Conservation (phyloP, 2,888 invertebrate genomes). For the Alloplasta piceator region DNA sequence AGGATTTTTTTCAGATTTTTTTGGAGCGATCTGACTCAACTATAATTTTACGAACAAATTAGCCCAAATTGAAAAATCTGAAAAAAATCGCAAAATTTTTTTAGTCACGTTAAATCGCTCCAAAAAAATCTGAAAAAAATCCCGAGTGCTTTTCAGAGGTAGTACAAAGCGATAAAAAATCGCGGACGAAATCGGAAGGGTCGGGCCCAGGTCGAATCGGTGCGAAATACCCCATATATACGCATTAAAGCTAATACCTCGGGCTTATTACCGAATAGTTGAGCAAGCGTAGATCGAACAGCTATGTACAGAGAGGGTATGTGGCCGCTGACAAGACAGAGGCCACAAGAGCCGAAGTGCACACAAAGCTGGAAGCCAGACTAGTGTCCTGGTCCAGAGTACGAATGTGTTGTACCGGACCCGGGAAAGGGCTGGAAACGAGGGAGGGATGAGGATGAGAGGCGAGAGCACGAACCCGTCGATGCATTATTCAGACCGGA, state of each 20-base stretch:
- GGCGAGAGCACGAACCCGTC: constrained; percentile 74
- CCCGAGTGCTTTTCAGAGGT: too few relatives aligned
- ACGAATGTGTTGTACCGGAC: constrained; percentile 50
- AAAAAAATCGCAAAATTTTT: too few relatives aligned
- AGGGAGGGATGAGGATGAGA: constrained; percentile 30
- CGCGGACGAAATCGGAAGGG: too few relatives aligned
- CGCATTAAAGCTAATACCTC: constrained; percentile 77
- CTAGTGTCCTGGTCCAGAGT: constrained; percentile 35
- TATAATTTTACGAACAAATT: too few relatives aligned
- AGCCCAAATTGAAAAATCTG: too few relatives aligned
- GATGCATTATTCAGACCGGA: constrained; percentile 82
- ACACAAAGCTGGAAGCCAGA: constrained; percentile 19
- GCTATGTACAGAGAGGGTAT: neutral
- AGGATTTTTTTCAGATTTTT: too few relatives aligned
- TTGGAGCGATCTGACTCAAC: too few relatives aligned
- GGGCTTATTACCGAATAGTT: constrained; percentile 79
- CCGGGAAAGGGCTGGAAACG: neutral
- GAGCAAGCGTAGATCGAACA: constrained; percentile 79
- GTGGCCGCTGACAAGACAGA: constrained; percentile 21
- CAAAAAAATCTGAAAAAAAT: too few relatives aligned
- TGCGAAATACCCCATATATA: neutral
- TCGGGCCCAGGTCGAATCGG: too few relatives aligned
- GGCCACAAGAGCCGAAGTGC: constrained; percentile 22
- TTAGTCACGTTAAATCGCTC: too few relatives aligned
- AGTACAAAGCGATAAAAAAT: too few relatives aligned